Conservation (phyloP, 2,113 vertebrate genomes). For the Thunnus maccoyii region DNA sequence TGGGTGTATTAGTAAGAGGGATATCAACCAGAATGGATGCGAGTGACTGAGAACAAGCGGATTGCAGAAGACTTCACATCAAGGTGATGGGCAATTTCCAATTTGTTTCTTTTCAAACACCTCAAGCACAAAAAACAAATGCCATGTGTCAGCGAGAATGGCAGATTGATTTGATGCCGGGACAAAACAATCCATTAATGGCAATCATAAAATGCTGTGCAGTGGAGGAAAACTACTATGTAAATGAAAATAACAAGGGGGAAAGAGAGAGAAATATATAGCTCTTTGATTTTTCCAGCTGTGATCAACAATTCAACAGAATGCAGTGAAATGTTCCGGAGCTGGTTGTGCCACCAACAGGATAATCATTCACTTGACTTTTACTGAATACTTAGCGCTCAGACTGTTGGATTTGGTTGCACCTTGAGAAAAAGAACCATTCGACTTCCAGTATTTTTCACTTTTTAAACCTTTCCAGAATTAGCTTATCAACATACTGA, state of each 20-base stretch:
- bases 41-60: constrained; percentile 22
- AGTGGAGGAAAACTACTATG: constrained; percentile 33
- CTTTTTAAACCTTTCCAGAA: too few relatives aligned
- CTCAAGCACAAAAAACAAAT: constrained; percentile 41
- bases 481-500: too few relatives aligned
- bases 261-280: neutral
- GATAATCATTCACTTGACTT: constrained; percentile 43
- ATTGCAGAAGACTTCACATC: constrained; percentile 48
- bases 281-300: neutral
- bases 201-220: constrained; percentile 50
- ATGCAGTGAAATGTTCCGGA: constrained; percentile 11
- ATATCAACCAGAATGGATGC: constrained; percentile 36
- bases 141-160: constrained; percentile 28
- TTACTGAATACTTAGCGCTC: constrained; percentile 9
- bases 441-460: too few relatives aligned
- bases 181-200: constrained; percentile 53
- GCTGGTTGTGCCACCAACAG: constrained; percentile 13
- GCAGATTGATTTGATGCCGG: constrained; percentile 58
- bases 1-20: constrained; percentile 30
- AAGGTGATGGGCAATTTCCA: constrained; percentile 51
- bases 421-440: constrained; percentile 1
- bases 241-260: constrained; percentile 17
- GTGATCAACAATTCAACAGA: constrained; percentile 21
- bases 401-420: constrained; percentile 13
- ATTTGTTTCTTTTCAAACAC: constrained; percentile 45